Conservation (phyloP, 2,888 invertebrate genomes). For the Nomada goodeniana region DNA sequence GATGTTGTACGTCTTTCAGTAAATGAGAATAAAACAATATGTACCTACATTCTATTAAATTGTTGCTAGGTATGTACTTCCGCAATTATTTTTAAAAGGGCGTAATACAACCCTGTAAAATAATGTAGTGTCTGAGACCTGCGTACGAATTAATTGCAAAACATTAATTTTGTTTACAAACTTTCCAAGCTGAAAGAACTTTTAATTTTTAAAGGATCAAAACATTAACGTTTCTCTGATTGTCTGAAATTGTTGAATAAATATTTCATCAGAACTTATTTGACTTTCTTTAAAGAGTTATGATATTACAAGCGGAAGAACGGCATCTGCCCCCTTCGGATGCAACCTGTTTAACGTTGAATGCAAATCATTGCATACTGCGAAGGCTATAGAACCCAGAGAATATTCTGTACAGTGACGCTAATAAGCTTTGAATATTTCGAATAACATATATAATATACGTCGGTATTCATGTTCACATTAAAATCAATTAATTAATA, state of each 20-base stretch:
- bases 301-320: background rate
- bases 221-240: background rate
- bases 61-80: no score
- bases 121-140: background rate
- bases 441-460: background rate
- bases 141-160: background rate
- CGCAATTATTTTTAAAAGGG: background rate
- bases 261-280: background rate
- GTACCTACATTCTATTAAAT: no score
- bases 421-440: background rate
- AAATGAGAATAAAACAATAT: slow-evolving; percentile 14
- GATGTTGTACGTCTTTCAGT: background rate
- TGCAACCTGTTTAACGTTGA: slow-evolving; percentile 6
- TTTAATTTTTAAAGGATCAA: background rate
- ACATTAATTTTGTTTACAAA: background rate
- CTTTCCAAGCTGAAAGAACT: background rate
- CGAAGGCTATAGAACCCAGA: background rate
- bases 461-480: no score
- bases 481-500: no score
- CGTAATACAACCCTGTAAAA: background rate
- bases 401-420: background rate
- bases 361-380: slow-evolving; percentile 12
- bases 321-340: slow-evolving; percentile 7
- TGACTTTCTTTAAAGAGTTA: background rate
- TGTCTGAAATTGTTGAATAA: background rate